Evolutionary conservation across 2,113 vertebrate genomes (phyloP).

Genomic region (Crotalus helleri): DNA sequence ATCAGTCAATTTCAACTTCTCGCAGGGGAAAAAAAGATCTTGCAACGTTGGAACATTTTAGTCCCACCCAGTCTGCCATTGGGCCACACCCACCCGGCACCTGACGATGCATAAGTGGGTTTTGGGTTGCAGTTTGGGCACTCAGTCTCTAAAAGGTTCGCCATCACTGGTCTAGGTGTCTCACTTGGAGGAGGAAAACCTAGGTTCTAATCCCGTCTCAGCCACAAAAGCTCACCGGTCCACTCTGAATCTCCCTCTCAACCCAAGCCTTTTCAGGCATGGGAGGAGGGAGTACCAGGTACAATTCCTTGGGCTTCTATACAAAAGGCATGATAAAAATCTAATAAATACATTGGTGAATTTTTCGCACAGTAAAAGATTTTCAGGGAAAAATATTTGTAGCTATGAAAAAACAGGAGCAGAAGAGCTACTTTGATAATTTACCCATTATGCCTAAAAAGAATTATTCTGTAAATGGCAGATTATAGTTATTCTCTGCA

Average conservation of each 20-base stretch:
- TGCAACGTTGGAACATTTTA: too few relatives aligned
- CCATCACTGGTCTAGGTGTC: not conserved
- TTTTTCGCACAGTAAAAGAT: not conserved
- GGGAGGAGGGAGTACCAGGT: not conserved
- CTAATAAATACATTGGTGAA: not conserved
- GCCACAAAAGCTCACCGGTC: not conserved
- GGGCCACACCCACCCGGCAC: too few relatives aligned
- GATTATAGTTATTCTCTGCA: not conserved
- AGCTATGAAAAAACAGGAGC: not conserved
- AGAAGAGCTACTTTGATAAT: not conserved
- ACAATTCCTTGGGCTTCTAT: not conserved
- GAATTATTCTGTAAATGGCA: not conserved
- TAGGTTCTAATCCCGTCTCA: not conserved
- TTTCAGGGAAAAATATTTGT: fast-evolving
- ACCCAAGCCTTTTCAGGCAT: not conserved
- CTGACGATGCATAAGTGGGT: too few relatives aligned
- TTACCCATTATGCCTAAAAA: not conserved
- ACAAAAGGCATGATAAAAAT: not conserved
- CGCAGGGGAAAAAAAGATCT: too few relatives aligned
- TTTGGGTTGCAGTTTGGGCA: too few relatives aligned
- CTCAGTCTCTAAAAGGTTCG: too few relatives aligned
- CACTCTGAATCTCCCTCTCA: not conserved
- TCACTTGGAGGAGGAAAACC: not conserved
- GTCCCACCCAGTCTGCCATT: too few relatives aligned
- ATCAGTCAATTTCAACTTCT: too few relatives aligned